These are phyloP conservation scores for Scaptomyza graminum DNA, from an alignment of 1,140 invertebrate species.

Conservation along the genomic window DNA sequence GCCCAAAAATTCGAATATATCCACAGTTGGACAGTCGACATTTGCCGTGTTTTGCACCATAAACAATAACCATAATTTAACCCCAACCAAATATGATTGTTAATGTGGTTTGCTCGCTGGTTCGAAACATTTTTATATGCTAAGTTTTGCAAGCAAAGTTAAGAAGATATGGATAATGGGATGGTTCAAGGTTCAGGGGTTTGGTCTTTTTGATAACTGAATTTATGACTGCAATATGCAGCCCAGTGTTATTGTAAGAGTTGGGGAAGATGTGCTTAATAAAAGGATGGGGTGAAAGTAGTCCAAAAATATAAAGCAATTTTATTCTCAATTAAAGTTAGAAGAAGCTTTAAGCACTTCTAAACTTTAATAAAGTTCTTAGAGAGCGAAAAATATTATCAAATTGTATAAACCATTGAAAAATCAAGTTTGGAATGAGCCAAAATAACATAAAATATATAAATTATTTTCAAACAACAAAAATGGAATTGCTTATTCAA, in stretches of 20 bases:
- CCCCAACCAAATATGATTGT: conserved; percentile 41
- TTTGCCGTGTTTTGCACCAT: conserved; percentile 66
- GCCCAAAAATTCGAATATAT: conserved; percentile 43
- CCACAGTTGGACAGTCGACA: conserved; percentile 54
- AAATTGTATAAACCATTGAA: no score
- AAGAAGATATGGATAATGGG: not conserved
- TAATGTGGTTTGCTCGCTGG: conserved; percentile 68
- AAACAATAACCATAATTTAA: conserved; percentile 83
- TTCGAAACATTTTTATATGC: conserved; percentile 30
- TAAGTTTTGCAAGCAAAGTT: conserved; percentile 38
- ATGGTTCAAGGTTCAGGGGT: conserved; percentile 1
- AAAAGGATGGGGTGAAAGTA: not conserved
- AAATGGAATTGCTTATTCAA: not conserved
- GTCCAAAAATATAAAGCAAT: not conserved
- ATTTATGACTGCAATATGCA: conserved; percentile 44
- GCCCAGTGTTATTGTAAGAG: conserved; percentile 15
- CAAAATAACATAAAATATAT: no score
- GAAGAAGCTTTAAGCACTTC: no score
- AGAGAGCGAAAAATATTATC: no score
- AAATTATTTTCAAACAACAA: no score
- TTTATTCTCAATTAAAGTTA: no score
- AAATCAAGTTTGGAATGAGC: no score
- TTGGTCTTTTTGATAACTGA: conserved; percentile 22
- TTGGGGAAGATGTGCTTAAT: not conserved
- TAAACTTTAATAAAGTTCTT: no score